Evolutionary conservation across 2,797 vertebrate genomes (phyloP).

Genomic region (Lepidocolaptes lacrymiger): DNA sequence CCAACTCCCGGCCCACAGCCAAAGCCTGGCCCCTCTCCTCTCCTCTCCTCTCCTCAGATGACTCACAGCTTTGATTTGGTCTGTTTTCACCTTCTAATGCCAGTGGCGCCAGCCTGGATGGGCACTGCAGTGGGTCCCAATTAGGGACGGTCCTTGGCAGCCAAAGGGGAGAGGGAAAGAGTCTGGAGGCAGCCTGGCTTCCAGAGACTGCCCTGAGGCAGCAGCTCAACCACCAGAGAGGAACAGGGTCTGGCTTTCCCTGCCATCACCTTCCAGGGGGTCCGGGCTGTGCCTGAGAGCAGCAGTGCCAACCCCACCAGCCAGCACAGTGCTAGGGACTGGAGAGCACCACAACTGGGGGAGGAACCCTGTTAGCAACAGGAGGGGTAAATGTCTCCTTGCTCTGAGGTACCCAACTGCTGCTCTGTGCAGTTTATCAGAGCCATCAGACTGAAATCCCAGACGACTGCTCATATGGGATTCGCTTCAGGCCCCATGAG

Average conservation of each 20-base stretch:
- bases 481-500: slow-evolving; percentile 30
- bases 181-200: background rate
- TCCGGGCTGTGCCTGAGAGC: background rate
- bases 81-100: background rate
- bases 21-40: background rate
- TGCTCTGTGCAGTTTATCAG: background rate
- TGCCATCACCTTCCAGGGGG: background rate
- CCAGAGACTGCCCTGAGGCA: background rate
- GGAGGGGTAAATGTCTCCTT: background rate
- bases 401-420: background rate
- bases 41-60: background rate
- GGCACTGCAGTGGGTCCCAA: background rate
- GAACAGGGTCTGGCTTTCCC: background rate
- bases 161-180: background rate
- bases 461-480: background rate
- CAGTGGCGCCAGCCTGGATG: background rate
- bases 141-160: background rate
- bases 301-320: background rate
- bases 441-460: background rate
- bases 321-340: accelerated
- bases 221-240: background rate
- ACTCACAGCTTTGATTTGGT: background rate
- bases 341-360: accelerated
- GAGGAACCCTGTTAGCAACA: background rate
- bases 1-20: accelerated